Evolutionary conservation across 1,140 invertebrate genomes (phyloP), one percentile per base, ranked within the genome.

Genomic region (Pomacea maculata): DNA sequence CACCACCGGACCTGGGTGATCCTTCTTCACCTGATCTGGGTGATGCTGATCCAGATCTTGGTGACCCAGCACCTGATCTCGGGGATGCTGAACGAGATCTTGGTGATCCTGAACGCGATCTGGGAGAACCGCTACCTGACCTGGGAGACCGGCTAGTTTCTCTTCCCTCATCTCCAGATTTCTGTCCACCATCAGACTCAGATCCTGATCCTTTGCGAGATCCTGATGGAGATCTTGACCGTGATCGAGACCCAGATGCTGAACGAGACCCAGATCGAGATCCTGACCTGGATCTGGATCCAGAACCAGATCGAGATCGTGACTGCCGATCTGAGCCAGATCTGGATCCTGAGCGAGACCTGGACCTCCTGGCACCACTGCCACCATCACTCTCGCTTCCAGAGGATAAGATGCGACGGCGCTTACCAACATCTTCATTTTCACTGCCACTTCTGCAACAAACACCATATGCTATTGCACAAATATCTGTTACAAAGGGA

Each of bases 401-500:
- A 72, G 89, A 90, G 7, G 91, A 91, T 84, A 83, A 85, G 87
- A 86, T 92, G 89, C 84, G 86, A 84, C 88, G 92, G 91, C 45
- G 92, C 93, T 87, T 88, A 25, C 87, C 87, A 72, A 83, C 84
- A 79, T 84, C 86, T 87, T 82, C 91, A 63, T 85, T 57, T 87
- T 92, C 84, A 82, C 92, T 90, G 67, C 92, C 93, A 80, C 93
- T 93, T 83, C 93, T 93, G 12, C 88, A 82, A 92, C 76, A 76
- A 84, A 83, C 79, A 68, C 79, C 72, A 84, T 86, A 81, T 29
- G 68, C 77, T 29, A 79, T 79, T 67, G 75, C 72, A 77, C 80
- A 5, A 63, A 8, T 64, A 14, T 65, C 54, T 21, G 52, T 9
- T 21, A 1, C 12, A 54, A n/a, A 55, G 2, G 8, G n/a, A 54